Evolutionary conservation across 2,113 vertebrate species (phyloP).

Genomic region (Halichoeres trimaculatus): DNA sequence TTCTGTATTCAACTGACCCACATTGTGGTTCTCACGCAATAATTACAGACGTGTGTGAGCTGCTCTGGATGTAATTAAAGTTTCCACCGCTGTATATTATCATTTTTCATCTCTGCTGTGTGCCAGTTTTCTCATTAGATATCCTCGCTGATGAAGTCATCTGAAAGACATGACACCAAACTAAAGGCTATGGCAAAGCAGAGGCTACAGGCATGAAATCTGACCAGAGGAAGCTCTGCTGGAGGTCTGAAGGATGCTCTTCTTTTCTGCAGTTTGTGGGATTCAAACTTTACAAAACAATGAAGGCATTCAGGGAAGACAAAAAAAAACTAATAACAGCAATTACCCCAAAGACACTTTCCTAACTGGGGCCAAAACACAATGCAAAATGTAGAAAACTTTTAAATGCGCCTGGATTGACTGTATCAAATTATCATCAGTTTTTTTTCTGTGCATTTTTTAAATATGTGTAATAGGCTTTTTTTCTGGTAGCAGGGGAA

Average conservation of each 20-base stretch:
- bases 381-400: too few relatives aligned
- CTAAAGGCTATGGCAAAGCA: background rate
- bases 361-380: too few relatives aligned
- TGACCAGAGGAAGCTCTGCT: background rate
- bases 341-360: too few relatives aligned
- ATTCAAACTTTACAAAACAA: too few relatives aligned
- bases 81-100: slow-evolving; percentile 3
- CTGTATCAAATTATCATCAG: too few relatives aligned
- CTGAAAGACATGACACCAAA: background rate
- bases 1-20: slow-evolving; percentile 14
- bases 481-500: background rate
- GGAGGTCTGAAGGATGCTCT: background rate
- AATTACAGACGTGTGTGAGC: slow-evolving; percentile 4
- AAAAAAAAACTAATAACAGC: too few relatives aligned
- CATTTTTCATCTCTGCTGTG: background rate
- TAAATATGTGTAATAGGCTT: background rate
- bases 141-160: background rate
- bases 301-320: too few relatives aligned
- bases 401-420: too few relatives aligned
- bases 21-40: slow-evolving; percentile 3
- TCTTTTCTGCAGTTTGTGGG: background rate
- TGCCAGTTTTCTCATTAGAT: background rate
- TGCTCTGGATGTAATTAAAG: slow-evolving; percentile 6
- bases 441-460: too few relatives aligned
- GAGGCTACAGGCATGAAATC: background rate